Percentiles rank a stretch among this genome's conserved stretches.
phyloP scores from a whole-genome alignment of 2,113 vertebrate species.

The Holacanthus passer region DNA sequence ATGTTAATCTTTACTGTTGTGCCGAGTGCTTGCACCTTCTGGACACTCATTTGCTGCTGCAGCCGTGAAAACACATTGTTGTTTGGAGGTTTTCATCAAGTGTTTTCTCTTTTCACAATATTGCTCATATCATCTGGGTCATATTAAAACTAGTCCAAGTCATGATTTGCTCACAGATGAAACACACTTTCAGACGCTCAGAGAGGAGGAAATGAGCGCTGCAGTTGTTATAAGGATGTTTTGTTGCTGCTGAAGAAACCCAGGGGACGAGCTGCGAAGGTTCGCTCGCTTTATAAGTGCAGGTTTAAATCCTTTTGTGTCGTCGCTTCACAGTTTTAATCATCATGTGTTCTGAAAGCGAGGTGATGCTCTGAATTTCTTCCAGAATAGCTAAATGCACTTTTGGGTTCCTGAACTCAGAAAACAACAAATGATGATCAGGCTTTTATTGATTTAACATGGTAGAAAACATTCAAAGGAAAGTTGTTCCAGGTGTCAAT shows the following conservation, averaged over 20 bases:
- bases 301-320: background rate
- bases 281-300: background rate
- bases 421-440: background rate
- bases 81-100: conserved; percentile 8
- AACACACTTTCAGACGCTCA: background rate
- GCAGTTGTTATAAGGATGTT: background rate
- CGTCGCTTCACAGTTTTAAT: background rate
- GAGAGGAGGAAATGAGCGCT: background rate
- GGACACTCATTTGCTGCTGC: conserved; percentile 5
- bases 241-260: background rate
- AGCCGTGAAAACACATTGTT: conserved; percentile 2
- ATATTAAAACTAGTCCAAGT: background rate
- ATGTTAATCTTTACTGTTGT: conserved; percentile 37
- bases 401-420: background rate
- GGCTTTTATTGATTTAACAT: background rate
- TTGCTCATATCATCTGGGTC: conserved; percentile 1
- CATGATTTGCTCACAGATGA: background rate
- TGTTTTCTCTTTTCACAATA: background rate
- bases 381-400: background rate
- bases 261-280: background rate
- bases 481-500: background rate
- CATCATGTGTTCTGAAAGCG: background rate
- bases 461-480: background rate
- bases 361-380: background rate
- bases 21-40: background rate